Conservation (phyloP, 2,113 vertebrate species). For the Calonectris borealis region DNA sequence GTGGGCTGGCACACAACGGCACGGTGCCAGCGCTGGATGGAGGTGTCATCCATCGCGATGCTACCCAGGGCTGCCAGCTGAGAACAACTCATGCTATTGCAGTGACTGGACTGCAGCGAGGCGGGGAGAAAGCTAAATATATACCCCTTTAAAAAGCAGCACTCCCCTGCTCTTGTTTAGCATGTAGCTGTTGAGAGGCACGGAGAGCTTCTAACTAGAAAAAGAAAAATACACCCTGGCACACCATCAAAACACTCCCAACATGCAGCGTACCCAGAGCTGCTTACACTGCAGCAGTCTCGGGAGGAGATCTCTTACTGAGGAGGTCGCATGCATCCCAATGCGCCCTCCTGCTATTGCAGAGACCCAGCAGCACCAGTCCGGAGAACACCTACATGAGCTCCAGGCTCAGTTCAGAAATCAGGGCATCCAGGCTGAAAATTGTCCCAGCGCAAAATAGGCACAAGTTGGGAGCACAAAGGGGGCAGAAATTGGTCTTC, state of each 20-base stretch:
- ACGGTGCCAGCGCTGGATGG: background rate
- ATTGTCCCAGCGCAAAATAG: background rate
- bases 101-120: background rate
- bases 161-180: conserved; percentile 14
- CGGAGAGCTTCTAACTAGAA: background rate
- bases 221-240: background rate
- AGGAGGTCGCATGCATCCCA: background rate
- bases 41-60: background rate
- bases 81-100: background rate
- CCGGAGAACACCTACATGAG: background rate
- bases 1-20: background rate
- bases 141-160: background rate
- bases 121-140: background rate
- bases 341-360: fast-evolving
- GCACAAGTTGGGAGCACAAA: background rate
- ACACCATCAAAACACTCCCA: background rate
- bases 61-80: background rate
- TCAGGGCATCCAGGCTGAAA: background rate
- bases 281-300: background rate
- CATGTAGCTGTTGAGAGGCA: background rate
- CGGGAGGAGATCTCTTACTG: background rate
- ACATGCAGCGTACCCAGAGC: background rate
- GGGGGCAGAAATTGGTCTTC: background rate
- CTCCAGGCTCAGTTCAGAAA: background rate
- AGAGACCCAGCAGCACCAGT: background rate